Percentiles rank a stretch among this genome's conserved stretches.
These are phyloP conservation scores for Coptotermes formosanus DNA, from an alignment of 1,140 invertebrate species.

Conservation along the genomic window DNA sequence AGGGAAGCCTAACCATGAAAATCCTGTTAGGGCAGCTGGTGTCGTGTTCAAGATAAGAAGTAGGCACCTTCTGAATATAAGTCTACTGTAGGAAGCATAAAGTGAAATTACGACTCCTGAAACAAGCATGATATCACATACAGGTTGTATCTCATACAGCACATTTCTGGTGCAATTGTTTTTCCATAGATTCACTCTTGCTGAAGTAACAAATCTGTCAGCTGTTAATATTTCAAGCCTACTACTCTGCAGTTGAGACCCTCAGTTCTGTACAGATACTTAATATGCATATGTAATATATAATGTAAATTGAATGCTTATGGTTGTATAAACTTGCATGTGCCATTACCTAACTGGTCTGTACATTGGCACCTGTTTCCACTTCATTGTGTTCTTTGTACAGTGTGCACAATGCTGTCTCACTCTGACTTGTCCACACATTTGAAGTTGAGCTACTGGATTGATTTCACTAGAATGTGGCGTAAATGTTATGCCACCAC, in stretches of 20 bases:
- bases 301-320: neutral
- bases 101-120: neutral
- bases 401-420: too few relatives aligned
- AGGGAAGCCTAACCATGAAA: too few relatives aligned
- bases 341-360: neutral
- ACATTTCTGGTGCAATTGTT: neutral
- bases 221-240: neutral
- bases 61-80: too few relatives aligned
- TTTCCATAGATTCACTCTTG: neutral
- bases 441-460: too few relatives aligned
- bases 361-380: neutral
- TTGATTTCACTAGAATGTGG: too few relatives aligned
- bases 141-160: neutral
- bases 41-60: too few relatives aligned
- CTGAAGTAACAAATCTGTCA: neutral
- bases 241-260: neutral
- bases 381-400: too few relatives aligned
- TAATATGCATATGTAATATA: neutral
- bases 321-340: neutral
- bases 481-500: too few relatives aligned
- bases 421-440: too few relatives aligned
- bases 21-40: too few relatives aligned
- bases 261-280: neutral
- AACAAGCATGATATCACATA: neutral
- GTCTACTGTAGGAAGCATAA: too few relatives aligned